Evolutionary conservation across 2,113 vertebrate species (phyloP).

Genomic region (Scortum barcoo): DNA sequence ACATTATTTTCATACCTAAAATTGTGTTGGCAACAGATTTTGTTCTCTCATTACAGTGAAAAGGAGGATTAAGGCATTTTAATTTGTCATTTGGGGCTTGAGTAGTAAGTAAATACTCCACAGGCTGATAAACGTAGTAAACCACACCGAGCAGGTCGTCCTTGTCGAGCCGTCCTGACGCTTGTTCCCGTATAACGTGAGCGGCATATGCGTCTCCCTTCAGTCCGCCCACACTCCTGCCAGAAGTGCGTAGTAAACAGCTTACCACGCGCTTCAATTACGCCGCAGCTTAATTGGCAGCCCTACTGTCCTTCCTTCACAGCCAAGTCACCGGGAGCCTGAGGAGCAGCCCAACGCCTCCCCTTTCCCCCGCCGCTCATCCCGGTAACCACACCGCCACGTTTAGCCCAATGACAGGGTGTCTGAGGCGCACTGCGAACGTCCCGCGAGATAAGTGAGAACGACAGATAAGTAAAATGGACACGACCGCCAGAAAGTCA

Average conservation of each 20-base stretch:
- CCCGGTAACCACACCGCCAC: slow-evolving; percentile 65
- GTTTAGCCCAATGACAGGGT: slow-evolving; percentile 88
- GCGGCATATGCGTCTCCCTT: slow-evolving; percentile 48
- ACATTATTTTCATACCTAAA: not conserved
- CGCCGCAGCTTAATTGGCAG: slow-evolving; percentile 62
- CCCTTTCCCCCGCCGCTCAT: slow-evolving; percentile 54
- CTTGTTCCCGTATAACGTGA: slow-evolving; percentile 30
- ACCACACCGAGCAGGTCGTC: not conserved
- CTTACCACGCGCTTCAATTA: slow-evolving; percentile 53
- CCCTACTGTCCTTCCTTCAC: slow-evolving; percentile 74
- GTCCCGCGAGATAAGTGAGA: slow-evolving; percentile 89
- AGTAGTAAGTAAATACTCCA: not conserved
- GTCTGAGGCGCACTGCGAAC: slow-evolving; percentile 83
- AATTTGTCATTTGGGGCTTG: not conserved
- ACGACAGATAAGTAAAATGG: slow-evolving; percentile 11
- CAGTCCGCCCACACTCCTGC: slow-evolving; percentile 50
- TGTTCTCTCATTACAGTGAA: not conserved
- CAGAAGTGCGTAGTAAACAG: slow-evolving; percentile 54
- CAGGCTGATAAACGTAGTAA: not conserved
- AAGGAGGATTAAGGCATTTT: not conserved
- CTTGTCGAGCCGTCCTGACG: slow-evolving; percentile 16
- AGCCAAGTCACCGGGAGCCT: slow-evolving; percentile 88
- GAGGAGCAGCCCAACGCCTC: slow-evolving; percentile 87
- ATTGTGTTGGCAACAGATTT: too few relatives aligned
- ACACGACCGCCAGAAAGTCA: not conserved